A percentile compares a stretch with the other conserved stretches of the same genome.
Evolutionary conservation across 2,113 vertebrate genomes (phyloP).

Genomic region (Lucifuga dentata): DNA sequence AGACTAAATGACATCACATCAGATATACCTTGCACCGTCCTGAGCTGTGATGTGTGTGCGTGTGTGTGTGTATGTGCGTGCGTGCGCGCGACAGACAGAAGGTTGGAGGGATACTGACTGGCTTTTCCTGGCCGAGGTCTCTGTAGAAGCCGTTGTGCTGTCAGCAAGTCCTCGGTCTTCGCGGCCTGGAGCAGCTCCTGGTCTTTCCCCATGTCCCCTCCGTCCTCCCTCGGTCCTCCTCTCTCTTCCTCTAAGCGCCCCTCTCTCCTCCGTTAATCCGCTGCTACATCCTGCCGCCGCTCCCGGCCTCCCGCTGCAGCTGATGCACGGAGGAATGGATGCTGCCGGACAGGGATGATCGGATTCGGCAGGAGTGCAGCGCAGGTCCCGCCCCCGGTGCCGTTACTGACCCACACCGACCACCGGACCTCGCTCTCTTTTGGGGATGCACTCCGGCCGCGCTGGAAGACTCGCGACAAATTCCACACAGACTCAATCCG

Average conservation of each 20-base stretch:
- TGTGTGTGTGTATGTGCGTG: conserved; percentile 35
- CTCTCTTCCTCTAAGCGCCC: conserved; percentile 67
- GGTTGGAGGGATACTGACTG: conserved; percentile 86
- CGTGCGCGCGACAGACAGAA: conserved; percentile 4
- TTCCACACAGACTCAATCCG: conserved; percentile 60
- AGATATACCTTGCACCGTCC: conserved; percentile 49
- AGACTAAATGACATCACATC: conserved; percentile 51
- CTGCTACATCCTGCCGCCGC: conserved; percentile 76
- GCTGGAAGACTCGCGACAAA: conserved; percentile 49
- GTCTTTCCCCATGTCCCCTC: conserved; percentile 94
- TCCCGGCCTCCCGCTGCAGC: conserved; percentile 74
- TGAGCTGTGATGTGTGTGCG: conserved; percentile 55
- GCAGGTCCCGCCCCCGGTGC: conserved; percentile 19
- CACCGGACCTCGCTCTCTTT: conserved; percentile 40
- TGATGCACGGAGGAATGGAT: conserved; percentile 56
- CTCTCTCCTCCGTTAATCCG: conserved; percentile 78
- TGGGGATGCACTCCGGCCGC: conserved; percentile 47
- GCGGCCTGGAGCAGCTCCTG: conserved; percentile 97
- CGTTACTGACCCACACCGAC: conserved; percentile 10
- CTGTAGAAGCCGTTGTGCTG: conserved; percentile 95
- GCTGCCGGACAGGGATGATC: conserved; percentile 51
- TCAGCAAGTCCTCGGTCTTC: conserved; percentile 94
- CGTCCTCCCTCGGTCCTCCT: conserved; percentile 67
- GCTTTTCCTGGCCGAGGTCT: conserved; percentile 95
- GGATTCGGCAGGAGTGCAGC: conserved; percentile 48